These are phyloP conservation scores for Nyctalus aviator DNA, from an alignment of 2,797 vertebrate species.

Conservation along the genomic window DNA sequence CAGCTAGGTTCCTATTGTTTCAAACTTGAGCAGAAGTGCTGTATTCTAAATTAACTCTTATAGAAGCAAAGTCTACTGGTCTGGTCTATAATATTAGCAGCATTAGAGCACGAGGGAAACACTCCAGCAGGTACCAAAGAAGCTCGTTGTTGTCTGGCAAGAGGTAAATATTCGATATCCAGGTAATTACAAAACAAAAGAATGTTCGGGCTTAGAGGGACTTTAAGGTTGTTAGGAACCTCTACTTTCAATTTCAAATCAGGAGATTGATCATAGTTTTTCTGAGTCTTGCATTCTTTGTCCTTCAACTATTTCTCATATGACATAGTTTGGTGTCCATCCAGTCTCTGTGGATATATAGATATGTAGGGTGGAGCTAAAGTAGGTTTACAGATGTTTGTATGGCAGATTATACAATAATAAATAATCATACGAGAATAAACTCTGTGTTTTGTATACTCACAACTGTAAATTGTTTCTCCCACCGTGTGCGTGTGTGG, in stretches of 20 bases:
- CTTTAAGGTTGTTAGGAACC: neutral
- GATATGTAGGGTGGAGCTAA: neutral
- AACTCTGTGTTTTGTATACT: neutral
- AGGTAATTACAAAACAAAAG: neutral
- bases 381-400: neutral
- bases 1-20: neutral
- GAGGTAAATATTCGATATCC: neutral
- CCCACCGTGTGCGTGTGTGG: neutral
- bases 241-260: neutral
- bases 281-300: neutral
- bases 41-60: neutral
- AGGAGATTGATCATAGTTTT: neutral
- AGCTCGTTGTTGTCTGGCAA: neutral
- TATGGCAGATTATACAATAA: neutral
- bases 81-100: neutral
- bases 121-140: neutral
- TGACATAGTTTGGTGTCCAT: neutral
- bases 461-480: neutral
- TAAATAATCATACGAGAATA: neutral
- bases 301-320: neutral
- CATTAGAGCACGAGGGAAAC: neutral
- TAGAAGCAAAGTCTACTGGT: neutral
- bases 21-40: neutral
- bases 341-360: neutral
- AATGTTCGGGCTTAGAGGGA: neutral